Percentiles rank a stretch among this genome's conserved stretches.
These are phyloP conservation scores for Loxodonta africana DNA, from an alignment of 2,113 vertebrate genomes.

Conservation along the genomic window DNA sequence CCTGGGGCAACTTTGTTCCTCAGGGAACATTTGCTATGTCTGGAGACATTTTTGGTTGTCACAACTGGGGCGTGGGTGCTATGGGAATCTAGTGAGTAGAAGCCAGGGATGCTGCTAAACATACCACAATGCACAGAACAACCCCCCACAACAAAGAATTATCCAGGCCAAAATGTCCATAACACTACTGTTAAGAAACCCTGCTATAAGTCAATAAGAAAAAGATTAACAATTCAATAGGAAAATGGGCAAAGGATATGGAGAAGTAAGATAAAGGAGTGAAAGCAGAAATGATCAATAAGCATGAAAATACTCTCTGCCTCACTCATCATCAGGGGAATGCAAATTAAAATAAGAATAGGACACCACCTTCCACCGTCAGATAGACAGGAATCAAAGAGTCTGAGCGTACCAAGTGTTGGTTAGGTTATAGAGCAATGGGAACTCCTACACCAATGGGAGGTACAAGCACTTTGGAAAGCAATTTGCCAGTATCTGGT, in stretches of 20 bases:
- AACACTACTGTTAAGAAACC: background rate
- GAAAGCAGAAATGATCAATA: constrained; percentile 4
- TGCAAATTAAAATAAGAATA: constrained; percentile 13
- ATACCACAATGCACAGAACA: background rate
- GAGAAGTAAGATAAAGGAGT: constrained; percentile 54
- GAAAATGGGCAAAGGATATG: constrained; percentile 54
- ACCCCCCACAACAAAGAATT: background rate
- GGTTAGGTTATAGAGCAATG: background rate
- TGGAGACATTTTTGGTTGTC: background rate
- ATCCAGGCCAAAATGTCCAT: background rate
- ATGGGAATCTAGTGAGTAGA: background rate
- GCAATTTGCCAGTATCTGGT: background rate
- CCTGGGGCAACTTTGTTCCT: background rate
- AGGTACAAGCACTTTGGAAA: background rate
- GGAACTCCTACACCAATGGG: background rate
- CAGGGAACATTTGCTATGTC: background rate
- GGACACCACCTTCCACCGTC: background rate
- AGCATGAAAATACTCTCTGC: background rate
- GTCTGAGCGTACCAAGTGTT: background rate
- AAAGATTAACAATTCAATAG: constrained; percentile 63
- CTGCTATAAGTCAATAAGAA: constrained; percentile 60
- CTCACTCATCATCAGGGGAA: background rate
- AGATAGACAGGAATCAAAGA: background rate
- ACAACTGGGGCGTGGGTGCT: background rate
- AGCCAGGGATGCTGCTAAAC: background rate